Evolutionary conservation across 2,888 invertebrate species (phyloP), one percentile per base, ranked within the genome.

Genomic region (Tenthredo mesomela): DNA sequence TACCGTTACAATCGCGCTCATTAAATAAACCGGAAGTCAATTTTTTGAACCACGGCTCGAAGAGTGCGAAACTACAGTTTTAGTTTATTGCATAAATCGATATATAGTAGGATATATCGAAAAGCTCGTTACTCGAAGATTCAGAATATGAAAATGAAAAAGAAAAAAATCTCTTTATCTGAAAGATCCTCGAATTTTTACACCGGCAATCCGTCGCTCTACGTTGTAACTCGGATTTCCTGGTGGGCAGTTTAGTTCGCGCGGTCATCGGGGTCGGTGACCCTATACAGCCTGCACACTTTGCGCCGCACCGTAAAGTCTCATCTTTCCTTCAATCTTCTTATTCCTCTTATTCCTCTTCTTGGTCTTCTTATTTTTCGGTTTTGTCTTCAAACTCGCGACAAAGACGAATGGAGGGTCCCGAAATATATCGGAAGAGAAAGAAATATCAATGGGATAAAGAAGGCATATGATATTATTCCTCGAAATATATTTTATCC

Each of bases 201-300:
- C 29, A 2, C 29, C 29, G 75, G 7, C 6, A 18, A 50, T 75
- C 29, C 75, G 47, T n/a, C 33, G 54, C 33, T 33, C 50, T 29
- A 18, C 33, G 77, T 54, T 77, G 12, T 54, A 77, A 77, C 80
- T 80, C 80, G 80, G 80, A 80, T 80, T 80, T 80, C 80, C 80
- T 58, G 80, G 80, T 80, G 47, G 54, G 80, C 80, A 80, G 61
- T 80, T 80, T 80, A 58, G 80, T 80, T 50, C 80, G 80, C 40
- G 58, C 80, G 80, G 80, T 80, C 80, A 80, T 33, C 80, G 80
- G 61, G 80, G 58, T 80, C 61, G 50, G 25, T 80, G 80, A 80
- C 58, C 61, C 47, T 50, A 7, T 25, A 54, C n/a, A 50, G 25
- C 61, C 80, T 61, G 80, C 61, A 80, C 54, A 77, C 71, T 73